A percentile compares a stretch with the other conserved stretches of the same genome.
phyloP scores from a whole-genome alignment of 2,888 invertebrate genomes.

The Mesorhabditis sp. region DNA sequence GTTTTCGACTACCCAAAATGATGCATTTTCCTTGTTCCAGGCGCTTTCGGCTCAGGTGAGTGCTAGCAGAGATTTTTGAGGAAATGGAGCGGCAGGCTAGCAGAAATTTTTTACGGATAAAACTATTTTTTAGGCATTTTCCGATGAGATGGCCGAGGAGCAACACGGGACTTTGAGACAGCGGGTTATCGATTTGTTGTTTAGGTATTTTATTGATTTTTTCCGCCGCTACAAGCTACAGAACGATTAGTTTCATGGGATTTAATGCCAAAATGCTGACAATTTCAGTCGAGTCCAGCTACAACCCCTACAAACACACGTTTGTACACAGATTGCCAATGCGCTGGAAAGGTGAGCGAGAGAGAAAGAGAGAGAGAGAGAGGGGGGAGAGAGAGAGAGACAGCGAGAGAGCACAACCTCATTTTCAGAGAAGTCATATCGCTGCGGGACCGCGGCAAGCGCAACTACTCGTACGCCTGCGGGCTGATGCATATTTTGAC shows the following conservation, averaged over 20 bases:
- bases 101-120: background rate
- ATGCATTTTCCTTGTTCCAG: conserved; percentile 68
- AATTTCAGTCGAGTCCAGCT: conserved; percentile 51
- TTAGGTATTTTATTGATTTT: background rate
- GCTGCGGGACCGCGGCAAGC: conserved; percentile 44
- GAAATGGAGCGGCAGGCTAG: background rate
- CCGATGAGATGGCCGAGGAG: conserved; percentile 50
- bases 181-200: conserved; percentile 54
- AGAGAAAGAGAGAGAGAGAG: background rate
- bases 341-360: conserved; percentile 44
- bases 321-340: conserved; percentile 52
- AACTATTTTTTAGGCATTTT: conserved; percentile 37
- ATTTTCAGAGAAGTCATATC: conserved; percentile 44
- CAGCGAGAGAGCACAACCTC: background rate
- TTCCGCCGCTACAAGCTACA: background rate
- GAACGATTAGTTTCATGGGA: too few relatives aligned
- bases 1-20: conserved; percentile 60
- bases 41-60: conserved; percentile 81
- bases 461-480: conserved; percentile 55
- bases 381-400: too few relatives aligned
- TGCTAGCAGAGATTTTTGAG: background rate
- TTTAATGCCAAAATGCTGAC: background rate
- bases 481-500: conserved; percentile 52
- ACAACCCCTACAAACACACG: conserved; percentile 55
- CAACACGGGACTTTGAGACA: conserved; percentile 47